A percentile compares a stretch with the other conserved stretches of the same genome.
Evolutionary conservation across 2,113 vertebrate species (phyloP).

Genomic region (Corydoras maculifer): DNA sequence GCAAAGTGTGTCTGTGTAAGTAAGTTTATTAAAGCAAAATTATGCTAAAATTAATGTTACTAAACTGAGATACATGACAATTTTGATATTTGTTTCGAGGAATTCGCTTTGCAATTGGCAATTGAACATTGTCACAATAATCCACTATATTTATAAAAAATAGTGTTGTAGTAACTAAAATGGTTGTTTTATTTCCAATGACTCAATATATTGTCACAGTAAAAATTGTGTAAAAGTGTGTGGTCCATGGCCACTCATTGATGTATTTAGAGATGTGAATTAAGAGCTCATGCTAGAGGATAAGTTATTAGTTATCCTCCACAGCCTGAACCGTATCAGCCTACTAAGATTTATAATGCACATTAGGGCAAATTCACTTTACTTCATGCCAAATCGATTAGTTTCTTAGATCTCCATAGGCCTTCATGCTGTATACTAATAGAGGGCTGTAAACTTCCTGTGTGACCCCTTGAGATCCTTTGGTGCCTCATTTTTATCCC

Average conservation of each 20-base stretch:
- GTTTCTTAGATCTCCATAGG: conserved; percentile 59
- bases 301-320: conserved; percentile 35
- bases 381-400: conserved; percentile 55
- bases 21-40: too few relatives aligned
- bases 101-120: too few relatives aligned
- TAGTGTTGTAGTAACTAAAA: too few relatives aligned
- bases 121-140: too few relatives aligned
- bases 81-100: too few relatives aligned
- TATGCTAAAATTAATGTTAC: too few relatives aligned
- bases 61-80: too few relatives aligned
- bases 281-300: conserved; percentile 36
- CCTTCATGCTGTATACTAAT: conserved; percentile 48
- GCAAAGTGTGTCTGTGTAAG: too few relatives aligned
- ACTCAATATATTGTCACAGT: background rate
- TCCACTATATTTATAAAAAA: too few relatives aligned
- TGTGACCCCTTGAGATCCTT: conserved; percentile 63
- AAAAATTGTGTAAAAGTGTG: background rate
- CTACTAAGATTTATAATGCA: conserved; percentile 53
- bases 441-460: conserved; percentile 59
- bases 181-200: background rate
- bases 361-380: conserved; percentile 51
- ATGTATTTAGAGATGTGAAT: conserved; percentile 36
- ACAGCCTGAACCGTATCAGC: conserved; percentile 21
- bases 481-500: conserved; percentile 43
- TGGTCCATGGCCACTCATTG: conserved; percentile 10